Evolutionary conservation across 2,113 vertebrate genomes (phyloP).

Genomic region (Monopterus albus): DNA sequence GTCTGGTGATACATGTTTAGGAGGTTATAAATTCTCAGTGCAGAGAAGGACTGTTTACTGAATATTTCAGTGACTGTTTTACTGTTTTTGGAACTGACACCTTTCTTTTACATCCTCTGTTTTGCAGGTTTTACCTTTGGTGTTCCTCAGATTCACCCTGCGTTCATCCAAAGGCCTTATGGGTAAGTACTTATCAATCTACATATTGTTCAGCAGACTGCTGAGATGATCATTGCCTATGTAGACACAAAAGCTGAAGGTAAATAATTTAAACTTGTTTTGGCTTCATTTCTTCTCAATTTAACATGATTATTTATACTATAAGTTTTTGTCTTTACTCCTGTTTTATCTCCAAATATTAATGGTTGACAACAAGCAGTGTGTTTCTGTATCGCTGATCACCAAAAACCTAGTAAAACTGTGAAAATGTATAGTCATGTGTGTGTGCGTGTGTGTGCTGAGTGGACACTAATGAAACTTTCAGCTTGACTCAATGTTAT

Average conservation of each 20-base stretch:
- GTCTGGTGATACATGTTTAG: conserved; percentile 8
- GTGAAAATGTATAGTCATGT: conserved; percentile 23
- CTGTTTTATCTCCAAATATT: conserved; percentile 19
- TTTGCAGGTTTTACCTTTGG: conserved; percentile 96
- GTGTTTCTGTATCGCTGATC: conserved; percentile 16
- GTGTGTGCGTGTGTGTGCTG: conserved; percentile 42
- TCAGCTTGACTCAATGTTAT: conserved; percentile 95
- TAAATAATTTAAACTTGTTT: background rate
- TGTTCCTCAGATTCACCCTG: conserved; percentile 97
- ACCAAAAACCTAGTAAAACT: conserved; percentile 38
- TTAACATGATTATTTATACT: conserved; percentile 8
- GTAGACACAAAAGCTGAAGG: background rate
- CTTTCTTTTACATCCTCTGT: conserved; percentile 18
- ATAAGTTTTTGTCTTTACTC: background rate
- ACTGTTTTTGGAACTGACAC: background rate
- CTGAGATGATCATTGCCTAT: background rate
- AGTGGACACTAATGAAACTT: conserved; percentile 78
- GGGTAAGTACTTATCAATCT: conserved; percentile 86
- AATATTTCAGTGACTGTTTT: background rate
- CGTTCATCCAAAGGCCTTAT: conserved; percentile 98
- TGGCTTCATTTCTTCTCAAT: background rate
- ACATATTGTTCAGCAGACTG: background rate
- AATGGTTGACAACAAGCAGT: conserved; percentile 12
- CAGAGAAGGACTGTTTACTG: background rate
- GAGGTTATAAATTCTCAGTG: background rate